Evolutionary conservation across 2,113 vertebrate species (phyloP), one percentile per base, ranked within the genome.

Genomic region (Porphyrio hochstetteri): DNA sequence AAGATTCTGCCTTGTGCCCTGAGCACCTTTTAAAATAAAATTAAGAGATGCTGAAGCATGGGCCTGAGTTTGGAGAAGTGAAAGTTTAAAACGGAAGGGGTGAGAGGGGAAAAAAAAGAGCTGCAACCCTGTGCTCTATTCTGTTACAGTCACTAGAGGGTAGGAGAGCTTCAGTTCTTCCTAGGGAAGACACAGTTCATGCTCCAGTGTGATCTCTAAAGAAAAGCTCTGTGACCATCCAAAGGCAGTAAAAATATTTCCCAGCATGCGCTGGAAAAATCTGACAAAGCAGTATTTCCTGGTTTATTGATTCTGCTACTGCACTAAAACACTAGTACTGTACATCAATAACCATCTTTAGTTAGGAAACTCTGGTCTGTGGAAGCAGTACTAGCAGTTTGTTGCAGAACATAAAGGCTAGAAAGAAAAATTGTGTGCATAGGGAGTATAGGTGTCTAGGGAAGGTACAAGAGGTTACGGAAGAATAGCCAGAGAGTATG

Each of bases 271-370:
- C 87, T 52, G 94, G 96, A 93, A 95, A 97, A 98, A 86, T 97
- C 98, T 98, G 98, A 98, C 98, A 98, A 98, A 98, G 98, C 98
- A 98, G 97, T 98, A 98, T 98, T 98, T 98, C 96, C 97, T 98
- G 23, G 61, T 98, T 98, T 98, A 98, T 98, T 98, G 98, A 98
- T 98, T 98, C 97, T 97, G 93, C 98, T 84, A 69, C 97, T 94
- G 98, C 98, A 98, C 97, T 98, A 98, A 98, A 98, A 98, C 97
- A 95, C 96, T 80, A 96, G 97, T 95, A 93, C 96, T 96, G 97
- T 97, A 98, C 98, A 98, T 98, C 98, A 98, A 98, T 98, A 98
- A 98, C 98, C 97, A 97, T 97, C 98, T 98, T 98, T 98, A 98
- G 98, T 98, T 98, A 98, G 98, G 97, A 97, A 98, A 97, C 96